Evolutionary conservation across 2,113 vertebrate species (phyloP).

Genomic region (Mobula birostris): DNA sequence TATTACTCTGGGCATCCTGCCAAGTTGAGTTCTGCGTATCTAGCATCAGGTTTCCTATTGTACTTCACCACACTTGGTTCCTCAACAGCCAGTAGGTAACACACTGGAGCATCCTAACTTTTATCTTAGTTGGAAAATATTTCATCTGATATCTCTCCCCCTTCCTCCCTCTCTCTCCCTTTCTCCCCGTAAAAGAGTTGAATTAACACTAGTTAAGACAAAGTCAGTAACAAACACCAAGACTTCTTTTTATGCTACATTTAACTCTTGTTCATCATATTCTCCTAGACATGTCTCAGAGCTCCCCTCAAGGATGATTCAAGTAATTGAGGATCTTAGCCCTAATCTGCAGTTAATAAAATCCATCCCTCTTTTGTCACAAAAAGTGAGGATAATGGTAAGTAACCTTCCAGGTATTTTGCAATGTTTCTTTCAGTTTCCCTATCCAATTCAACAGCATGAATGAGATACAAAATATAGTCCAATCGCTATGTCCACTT

Average conservation of each 20-base stretch:
- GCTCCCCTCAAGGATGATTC: conserved; percentile 61
- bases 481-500: neutral
- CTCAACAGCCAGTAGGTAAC: too few relatives aligned
- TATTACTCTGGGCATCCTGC: too few relatives aligned
- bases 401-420: conserved; percentile 45
- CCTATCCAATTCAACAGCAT: neutral
- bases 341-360: conserved; percentile 59
- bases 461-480: neutral
- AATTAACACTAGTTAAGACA: neutral
- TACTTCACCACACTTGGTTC: too few relatives aligned
- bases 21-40: too few relatives aligned
- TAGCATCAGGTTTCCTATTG: too few relatives aligned
- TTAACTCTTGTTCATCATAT: conserved; percentile 38
- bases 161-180: too few relatives aligned
- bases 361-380: conserved; percentile 51
- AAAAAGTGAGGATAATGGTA: conserved; percentile 63
- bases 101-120: neutral
- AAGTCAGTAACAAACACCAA: neutral
- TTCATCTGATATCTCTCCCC: too few relatives aligned
- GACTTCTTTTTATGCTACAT: neutral
- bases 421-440: neutral
- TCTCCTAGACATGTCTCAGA: conserved; percentile 64
- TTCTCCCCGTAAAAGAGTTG: too few relatives aligned
- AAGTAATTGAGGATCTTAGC: conserved; percentile 75
- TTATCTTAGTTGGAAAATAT: too few relatives aligned